These are phyloP conservation scores for Erythrolamprus reginae DNA, from an alignment of 2,113 vertebrate species.

Conservation along the genomic window DNA sequence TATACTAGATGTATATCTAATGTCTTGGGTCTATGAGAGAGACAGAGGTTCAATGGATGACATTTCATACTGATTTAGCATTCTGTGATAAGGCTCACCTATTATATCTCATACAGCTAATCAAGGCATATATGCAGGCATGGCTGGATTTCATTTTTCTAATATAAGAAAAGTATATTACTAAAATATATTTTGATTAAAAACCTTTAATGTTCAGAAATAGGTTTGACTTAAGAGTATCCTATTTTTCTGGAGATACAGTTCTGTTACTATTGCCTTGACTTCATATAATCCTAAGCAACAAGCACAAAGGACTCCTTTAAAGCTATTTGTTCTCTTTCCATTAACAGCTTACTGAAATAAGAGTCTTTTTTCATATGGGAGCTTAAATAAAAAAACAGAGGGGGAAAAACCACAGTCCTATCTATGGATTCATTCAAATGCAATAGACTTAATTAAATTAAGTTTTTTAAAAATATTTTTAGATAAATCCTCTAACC, in stretches of 20 bases:
- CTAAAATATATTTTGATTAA: background rate
- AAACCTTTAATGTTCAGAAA: background rate
- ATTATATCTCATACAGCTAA: background rate
- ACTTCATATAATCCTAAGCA: background rate
- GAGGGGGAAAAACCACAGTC: background rate
- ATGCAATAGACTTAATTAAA: background rate
- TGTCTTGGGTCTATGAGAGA: background rate
- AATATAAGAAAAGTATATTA: background rate
- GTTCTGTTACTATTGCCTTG: background rate
- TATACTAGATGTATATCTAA: background rate
- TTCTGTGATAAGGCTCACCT: background rate
- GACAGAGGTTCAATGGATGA: background rate
- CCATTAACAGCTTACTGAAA: constrained; percentile 24
- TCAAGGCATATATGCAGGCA: background rate
- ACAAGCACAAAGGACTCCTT: background rate
- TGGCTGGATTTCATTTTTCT: background rate
- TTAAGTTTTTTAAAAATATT: background rate
- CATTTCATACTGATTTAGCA: background rate
- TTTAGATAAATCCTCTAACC: background rate
- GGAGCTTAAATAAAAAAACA: background rate
- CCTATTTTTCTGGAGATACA: background rate
- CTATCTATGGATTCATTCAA: background rate
- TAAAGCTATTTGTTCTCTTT: background rate
- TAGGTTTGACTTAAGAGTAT: background rate
- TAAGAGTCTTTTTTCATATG: background rate